A percentile compares a stretch with the other conserved stretches of the same genome.
Conservation (phyloP, 2,797 vertebrate genomes). For the Melanotaenia maccullochi region DNA sequence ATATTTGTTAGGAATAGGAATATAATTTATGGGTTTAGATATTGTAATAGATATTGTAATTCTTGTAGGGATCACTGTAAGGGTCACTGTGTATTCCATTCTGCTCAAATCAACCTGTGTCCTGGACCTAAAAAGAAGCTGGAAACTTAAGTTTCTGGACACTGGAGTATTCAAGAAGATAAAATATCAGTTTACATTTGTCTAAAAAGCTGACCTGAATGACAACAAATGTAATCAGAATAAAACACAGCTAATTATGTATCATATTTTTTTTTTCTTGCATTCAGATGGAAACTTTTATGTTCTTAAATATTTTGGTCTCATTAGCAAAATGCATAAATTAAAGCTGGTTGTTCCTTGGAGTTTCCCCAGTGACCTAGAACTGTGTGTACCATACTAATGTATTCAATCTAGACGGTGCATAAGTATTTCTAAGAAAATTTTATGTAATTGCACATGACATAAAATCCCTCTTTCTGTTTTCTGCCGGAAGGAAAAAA, state of each 20-base stretch:
- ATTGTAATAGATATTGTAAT: background rate
- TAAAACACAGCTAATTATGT: background rate
- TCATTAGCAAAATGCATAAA: background rate
- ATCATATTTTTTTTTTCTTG: background rate
- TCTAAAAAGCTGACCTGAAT: background rate
- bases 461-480: background rate
- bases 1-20: background rate
- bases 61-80: background rate
- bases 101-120: background rate
- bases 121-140: background rate
- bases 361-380: background rate
- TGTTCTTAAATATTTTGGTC: background rate
- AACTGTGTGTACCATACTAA: background rate
- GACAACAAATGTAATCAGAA: background rate
- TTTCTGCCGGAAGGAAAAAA: background rate
- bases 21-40: background rate
- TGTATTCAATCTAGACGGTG: background rate
- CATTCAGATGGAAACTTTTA: background rate
- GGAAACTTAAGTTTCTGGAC: background rate
- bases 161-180: background rate
- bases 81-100: background rate
- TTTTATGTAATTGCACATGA: too few relatives aligned
- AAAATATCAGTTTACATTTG: background rate
- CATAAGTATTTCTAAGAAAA: background rate
- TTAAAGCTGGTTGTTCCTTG: background rate